Evolutionary conservation across 2,797 vertebrate genomes (phyloP).

Genomic region (Falco rusticolus): DNA sequence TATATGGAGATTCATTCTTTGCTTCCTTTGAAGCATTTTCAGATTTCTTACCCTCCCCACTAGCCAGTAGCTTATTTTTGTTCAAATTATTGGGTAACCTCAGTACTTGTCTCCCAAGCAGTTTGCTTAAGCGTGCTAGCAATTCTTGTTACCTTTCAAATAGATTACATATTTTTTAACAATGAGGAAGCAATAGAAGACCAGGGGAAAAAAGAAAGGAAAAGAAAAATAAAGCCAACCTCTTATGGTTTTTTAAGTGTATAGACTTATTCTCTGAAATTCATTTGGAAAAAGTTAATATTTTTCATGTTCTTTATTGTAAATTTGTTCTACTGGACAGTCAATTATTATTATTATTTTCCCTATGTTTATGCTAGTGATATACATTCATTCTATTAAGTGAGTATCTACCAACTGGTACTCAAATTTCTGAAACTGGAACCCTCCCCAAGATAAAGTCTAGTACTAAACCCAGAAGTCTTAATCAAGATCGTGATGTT

Average conservation of each 20-base stretch:
- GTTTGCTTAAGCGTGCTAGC: neutral
- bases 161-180: neutral
- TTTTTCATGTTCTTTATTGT: neutral
- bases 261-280: neutral
- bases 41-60: neutral
- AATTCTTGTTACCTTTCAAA: neutral
- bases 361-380: neutral
- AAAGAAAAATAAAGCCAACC: neutral
- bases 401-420: neutral
- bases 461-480: neutral
- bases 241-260: neutral
- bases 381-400: neutral
- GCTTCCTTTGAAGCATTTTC: neutral
- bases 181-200: neutral
- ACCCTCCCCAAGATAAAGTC: neutral
- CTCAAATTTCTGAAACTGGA: neutral
- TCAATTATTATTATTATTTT: neutral
- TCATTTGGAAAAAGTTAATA: neutral
- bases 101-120: neutral
- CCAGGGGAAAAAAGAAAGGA: neutral
- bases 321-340: neutral
- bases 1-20: neutral
- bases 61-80: neutral
- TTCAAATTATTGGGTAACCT: neutral
- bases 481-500: neutral